Conservation (phyloP, 2,888 invertebrate species). For the Tetrapedia diversipes region DNA sequence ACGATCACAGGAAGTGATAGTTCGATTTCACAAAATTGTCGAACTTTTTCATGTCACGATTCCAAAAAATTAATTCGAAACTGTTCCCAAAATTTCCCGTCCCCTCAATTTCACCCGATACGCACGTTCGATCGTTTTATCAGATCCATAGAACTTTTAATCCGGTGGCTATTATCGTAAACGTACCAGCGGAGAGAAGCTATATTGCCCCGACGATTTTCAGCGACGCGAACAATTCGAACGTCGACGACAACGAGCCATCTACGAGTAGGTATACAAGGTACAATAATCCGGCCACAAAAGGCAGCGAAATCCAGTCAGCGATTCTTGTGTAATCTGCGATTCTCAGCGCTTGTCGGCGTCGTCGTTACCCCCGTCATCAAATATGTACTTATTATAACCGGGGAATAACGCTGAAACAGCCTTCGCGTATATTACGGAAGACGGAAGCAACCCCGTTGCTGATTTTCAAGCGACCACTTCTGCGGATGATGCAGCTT, state of each 20-base stretch:
- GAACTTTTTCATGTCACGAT: no score
- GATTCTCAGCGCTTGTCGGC: constrained; percentile 62
- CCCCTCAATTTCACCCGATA: no score
- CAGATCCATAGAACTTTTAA: constrained; percentile 12
- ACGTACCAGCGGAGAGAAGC: not conserved
- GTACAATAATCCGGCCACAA: constrained; percentile 63
- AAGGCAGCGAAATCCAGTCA: constrained; percentile 64
- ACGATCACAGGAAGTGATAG: no score
- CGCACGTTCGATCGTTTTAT: constrained; percentile 3
- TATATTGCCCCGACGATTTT: constrained; percentile 46
- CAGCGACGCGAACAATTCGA: constrained; percentile 42
- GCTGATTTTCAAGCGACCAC: constrained; percentile 28
- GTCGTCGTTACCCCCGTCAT: constrained; percentile 51
- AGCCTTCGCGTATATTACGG: constrained; percentile 40
- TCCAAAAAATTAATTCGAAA: no score
- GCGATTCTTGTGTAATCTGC: constrained; percentile 66
- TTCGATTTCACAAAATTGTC: no score
- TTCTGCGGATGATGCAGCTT: not conserved
- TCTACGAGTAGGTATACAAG: constrained; percentile 42
- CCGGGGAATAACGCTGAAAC: constrained; percentile 50
- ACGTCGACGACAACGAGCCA: constrained; percentile 43
- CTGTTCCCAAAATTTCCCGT: no score
- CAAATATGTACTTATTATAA: constrained; percentile 55
- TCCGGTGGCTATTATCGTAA: constrained; percentile 1
- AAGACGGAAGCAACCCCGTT: constrained; percentile 41